These are phyloP conservation scores for Drosophila hydei DNA, from an alignment of 1,140 invertebrate genomes.

Conservation along the genomic window DNA sequence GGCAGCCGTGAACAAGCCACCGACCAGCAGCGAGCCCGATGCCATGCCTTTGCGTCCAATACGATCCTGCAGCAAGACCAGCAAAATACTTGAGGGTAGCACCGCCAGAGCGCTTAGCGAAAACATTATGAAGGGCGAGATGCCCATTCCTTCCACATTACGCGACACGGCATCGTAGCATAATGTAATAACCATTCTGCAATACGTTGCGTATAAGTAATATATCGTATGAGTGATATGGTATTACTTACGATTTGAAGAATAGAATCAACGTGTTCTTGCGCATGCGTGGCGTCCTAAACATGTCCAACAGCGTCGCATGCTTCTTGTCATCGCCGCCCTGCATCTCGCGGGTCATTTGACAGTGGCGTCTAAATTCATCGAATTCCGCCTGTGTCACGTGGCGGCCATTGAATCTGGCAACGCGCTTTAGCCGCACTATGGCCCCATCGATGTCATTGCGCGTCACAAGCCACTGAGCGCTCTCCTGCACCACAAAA, in stretches of 20 bases:
- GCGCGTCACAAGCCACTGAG: conserved; percentile 87
- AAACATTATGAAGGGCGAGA: conserved; percentile 86
- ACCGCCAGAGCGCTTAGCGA: conserved; percentile 86
- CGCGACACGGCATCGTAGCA: conserved; percentile 88
- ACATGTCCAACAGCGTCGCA: conserved; percentile 85
- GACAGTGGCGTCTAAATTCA: conserved; percentile 84
- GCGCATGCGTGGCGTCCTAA: conserved; percentile 85
- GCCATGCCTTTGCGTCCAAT: conserved; percentile 86
- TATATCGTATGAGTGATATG: not conserved
- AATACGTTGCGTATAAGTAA: conserved; percentile 41
- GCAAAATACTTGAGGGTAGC: conserved; percentile 86
- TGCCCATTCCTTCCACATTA: conserved; percentile 86
- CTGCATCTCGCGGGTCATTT: conserved; percentile 78
- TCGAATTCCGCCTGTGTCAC: conserved; percentile 84
- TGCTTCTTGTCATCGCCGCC: conserved; percentile 69
- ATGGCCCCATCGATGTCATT: conserved; percentile 86
- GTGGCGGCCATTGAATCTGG: conserved; percentile 85
- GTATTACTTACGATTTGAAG: conserved; percentile 85
- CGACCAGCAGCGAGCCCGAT: conserved; percentile 85
- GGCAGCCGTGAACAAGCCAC: conserved; percentile 85
- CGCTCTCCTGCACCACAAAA: conserved; percentile 86
- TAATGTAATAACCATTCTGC: conserved; percentile 86
- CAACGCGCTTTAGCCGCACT: conserved; percentile 85
- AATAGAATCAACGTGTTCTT: conserved; percentile 86
- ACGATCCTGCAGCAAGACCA: conserved; percentile 86